phyloP scores from a whole-genome alignment of 2,888 invertebrate genomes.

The Nomada ruficornis region DNA sequence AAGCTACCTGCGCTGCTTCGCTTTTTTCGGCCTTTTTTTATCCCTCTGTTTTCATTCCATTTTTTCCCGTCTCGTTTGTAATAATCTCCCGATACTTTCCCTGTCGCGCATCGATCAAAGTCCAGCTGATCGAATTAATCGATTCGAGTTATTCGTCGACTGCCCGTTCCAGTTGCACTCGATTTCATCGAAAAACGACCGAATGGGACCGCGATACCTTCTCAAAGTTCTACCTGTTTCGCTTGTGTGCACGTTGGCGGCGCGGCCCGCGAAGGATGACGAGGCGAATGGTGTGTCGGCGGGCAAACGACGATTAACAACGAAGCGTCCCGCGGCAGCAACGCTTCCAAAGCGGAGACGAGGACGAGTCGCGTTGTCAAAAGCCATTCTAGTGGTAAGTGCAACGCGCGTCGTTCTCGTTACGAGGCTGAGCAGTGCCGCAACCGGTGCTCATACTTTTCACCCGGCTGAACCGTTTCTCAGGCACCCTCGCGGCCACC shows the following conservation, averaged over 20 bases:
- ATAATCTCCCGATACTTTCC: slow-evolving; percentile 48
- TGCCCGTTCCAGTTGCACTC: slow-evolving; percentile 34
- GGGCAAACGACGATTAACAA: slow-evolving; percentile 38
- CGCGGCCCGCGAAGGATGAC: background rate
- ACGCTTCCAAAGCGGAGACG: slow-evolving; percentile 37
- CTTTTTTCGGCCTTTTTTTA: background rate
- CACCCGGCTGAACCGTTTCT: slow-evolving; percentile 58
- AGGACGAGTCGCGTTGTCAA: slow-evolving; percentile 50
- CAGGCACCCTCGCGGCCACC: slow-evolving; percentile 53
- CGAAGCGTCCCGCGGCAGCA: slow-evolving; percentile 47
- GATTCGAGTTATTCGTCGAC: slow-evolving; percentile 26
- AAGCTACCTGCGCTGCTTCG: slow-evolving; percentile 26
- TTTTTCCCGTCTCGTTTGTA: slow-evolving; percentile 42
- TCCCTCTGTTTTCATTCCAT: slow-evolving; percentile 27
- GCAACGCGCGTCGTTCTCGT: slow-evolving; percentile 33
- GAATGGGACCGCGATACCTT: slow-evolving; percentile 2
- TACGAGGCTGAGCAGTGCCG: slow-evolving; percentile 45
- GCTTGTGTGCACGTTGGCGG: slow-evolving; percentile 1
- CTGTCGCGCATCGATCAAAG: slow-evolving; percentile 56
- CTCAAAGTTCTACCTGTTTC: slow-evolving; percentile 1
- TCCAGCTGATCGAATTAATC: slow-evolving; percentile 59
- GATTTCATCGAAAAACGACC: slow-evolving; percentile 19
- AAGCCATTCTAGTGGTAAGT: slow-evolving; percentile 51
- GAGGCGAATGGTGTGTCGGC: slow-evolving; percentile 3
- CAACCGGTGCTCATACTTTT: slow-evolving; percentile 61